These are phyloP conservation scores for Lycocorax pyrrhopterus DNA, from an alignment of 2,113 vertebrate species.

Conservation along the genomic window DNA sequence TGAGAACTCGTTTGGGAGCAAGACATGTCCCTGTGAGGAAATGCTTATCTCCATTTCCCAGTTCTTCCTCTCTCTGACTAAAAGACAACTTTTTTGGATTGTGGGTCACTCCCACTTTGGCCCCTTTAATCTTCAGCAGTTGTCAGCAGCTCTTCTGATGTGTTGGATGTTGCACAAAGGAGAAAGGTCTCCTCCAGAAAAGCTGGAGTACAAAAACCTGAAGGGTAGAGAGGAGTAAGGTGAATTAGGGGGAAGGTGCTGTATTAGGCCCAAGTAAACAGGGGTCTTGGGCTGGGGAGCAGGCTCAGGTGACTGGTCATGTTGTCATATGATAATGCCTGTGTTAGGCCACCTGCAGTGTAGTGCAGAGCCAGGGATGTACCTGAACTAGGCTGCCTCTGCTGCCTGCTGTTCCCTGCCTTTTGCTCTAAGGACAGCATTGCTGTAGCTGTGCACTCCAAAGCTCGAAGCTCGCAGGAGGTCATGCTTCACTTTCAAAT, in stretches of 20 bases:
- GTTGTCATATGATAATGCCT: neutral
- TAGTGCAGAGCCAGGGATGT: neutral
- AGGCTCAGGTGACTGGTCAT: fast-evolving
- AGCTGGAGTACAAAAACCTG: neutral
- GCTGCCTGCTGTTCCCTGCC: neutral
- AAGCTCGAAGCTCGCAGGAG: fast-evolving
- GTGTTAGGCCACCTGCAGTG: neutral
- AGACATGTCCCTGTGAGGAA: neutral
- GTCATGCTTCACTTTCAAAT: neutral
- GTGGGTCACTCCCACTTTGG: neutral
- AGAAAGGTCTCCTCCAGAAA: neutral
- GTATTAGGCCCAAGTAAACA: neutral
- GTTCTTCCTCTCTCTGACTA: neutral
- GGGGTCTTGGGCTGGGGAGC: neutral
- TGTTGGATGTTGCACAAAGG: neutral
- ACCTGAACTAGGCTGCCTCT: neutral
- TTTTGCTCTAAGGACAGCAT: neutral
- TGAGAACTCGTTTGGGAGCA: fast-evolving
- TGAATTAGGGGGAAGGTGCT: neutral
- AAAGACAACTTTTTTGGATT: neutral
- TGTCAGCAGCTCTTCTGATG: neutral
- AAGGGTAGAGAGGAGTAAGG: neutral
- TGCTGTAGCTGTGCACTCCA: neutral
- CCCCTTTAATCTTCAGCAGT: neutral
- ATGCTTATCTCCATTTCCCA: neutral